Evolutionary conservation across 2,113 vertebrate species (phyloP).

Genomic region (Beaufortia kweichowensis): DNA sequence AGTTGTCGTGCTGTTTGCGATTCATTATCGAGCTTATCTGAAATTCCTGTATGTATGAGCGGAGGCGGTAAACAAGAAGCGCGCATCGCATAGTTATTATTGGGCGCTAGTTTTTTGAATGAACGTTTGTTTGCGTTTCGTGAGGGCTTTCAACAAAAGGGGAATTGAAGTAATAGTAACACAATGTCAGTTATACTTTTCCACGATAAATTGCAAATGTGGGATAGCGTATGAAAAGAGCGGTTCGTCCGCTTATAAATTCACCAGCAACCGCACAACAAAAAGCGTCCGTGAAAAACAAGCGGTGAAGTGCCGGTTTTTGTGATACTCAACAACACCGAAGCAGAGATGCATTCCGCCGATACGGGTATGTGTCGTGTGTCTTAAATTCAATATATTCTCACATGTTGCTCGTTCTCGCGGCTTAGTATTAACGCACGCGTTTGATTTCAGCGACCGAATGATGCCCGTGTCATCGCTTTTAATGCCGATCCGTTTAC

Average conservation of each 20-base stretch:
- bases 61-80: constrained; percentile 54
- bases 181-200: constrained; percentile 27
- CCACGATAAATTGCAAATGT: not conserved
- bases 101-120: constrained; percentile 33
- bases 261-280: constrained; percentile 6
- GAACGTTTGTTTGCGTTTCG: constrained; percentile 19
- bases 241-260: constrained; percentile 26
- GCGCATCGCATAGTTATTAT: constrained; percentile 50
- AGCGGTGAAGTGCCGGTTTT: constrained; percentile 46
- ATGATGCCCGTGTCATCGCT: constrained; percentile 40
- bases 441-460: constrained; percentile 29
- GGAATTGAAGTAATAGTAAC: not conserved
- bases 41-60: constrained; percentile 46
- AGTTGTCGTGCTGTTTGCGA: constrained; percentile 56
- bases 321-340: constrained; percentile 17
- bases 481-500: constrained; percentile 69
- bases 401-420: constrained; percentile 52
- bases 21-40: constrained; percentile 46
- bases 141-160: constrained; percentile 22
- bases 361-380: constrained; percentile 17
- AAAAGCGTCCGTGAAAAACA: constrained; percentile 34
- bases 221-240: not conserved
- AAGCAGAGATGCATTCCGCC: constrained; percentile 25
- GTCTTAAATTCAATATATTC: constrained; percentile 45
- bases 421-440: not conserved